Percentiles rank a stretch among this genome's conserved stretches.
These are phyloP conservation scores for Syngnathus scovelli DNA, from an alignment of 2,113 vertebrate genomes.

Conservation along the genomic window DNA sequence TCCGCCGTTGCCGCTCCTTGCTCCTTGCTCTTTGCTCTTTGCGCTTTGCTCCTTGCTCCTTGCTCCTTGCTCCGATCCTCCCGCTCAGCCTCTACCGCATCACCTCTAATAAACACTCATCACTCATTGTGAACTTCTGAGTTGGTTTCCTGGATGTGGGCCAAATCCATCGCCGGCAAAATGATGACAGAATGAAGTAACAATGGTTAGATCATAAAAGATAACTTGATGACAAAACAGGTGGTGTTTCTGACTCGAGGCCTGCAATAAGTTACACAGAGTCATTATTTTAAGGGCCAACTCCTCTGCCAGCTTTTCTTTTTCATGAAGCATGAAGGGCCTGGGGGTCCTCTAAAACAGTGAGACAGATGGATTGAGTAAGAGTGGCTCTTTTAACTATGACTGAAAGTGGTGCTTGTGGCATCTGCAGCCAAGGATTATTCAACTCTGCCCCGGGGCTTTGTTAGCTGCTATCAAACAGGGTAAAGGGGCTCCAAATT, in stretches of 20 bases:
- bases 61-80: no score
- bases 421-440: not conserved
- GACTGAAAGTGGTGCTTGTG: not conserved
- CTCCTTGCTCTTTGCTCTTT: no score
- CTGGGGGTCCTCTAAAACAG: not conserved
- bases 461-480: not conserved
- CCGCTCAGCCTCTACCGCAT: no score
- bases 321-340: not conserved
- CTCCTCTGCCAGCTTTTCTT: slow-evolving; percentile 2
- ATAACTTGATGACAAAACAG: not conserved
- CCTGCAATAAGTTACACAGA: not conserved
- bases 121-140: no score
- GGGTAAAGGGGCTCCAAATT: not conserved
- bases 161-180: no score
- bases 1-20: no score
- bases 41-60: no score
- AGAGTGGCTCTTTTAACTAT: not conserved
- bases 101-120: no score
- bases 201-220: not conserved
- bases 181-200: not conserved
- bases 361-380: slow-evolving; percentile 5
- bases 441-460: not conserved
- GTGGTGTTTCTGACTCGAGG: not conserved
- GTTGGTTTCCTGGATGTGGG: no score
- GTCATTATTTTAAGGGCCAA: slow-evolving; percentile 6